Percentiles rank a stretch among this genome's conserved stretches.
Conservation (phyloP, 2,888 invertebrate species). For the Gastrophysa polygoni region DNA sequence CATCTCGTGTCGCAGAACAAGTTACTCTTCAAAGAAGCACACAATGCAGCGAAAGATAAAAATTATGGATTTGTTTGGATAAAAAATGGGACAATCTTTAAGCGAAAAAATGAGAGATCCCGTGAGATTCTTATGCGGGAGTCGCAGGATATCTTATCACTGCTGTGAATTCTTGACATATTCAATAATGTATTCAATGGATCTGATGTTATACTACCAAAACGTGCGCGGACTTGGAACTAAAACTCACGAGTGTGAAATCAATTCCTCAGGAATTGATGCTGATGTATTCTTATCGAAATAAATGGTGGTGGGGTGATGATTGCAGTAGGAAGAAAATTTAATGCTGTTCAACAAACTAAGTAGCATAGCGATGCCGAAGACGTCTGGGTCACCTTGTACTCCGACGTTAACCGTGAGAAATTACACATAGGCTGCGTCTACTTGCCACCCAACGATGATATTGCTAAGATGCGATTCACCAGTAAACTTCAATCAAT, state of each 20-base stretch:
- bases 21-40: slow-evolving; percentile 3
- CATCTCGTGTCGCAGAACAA: slow-evolving; percentile 2
- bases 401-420: slow-evolving; percentile 1
- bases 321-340: slow-evolving; percentile 3
- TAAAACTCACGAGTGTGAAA: slow-evolving; percentile 4
- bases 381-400: slow-evolving; percentile 1
- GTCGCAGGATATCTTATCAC: slow-evolving; percentile 2
- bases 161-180: slow-evolving; percentile 3
- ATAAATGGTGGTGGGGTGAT: background rate
- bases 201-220: slow-evolving; percentile 8
- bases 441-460: background rate
- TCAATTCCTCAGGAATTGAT: slow-evolving; percentile 3
- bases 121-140: background rate
- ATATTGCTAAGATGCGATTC: slow-evolving; percentile 1
- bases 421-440: background rate
- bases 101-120: slow-evolving; percentile 3
- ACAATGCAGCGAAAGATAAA: background rate
- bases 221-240: slow-evolving; percentile 6
- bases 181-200: slow-evolving; percentile 1
- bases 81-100: slow-evolving; percentile 1
- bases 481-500: background rate
- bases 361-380: slow-evolving; percentile 2
- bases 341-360: background rate
- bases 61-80: slow-evolving; percentile 4
- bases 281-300: slow-evolving; percentile 5